Base-by-base conservation (phyloP, 53 echinoderm and acorn worm genomes). In the Astropecten irregularis region DNA sequence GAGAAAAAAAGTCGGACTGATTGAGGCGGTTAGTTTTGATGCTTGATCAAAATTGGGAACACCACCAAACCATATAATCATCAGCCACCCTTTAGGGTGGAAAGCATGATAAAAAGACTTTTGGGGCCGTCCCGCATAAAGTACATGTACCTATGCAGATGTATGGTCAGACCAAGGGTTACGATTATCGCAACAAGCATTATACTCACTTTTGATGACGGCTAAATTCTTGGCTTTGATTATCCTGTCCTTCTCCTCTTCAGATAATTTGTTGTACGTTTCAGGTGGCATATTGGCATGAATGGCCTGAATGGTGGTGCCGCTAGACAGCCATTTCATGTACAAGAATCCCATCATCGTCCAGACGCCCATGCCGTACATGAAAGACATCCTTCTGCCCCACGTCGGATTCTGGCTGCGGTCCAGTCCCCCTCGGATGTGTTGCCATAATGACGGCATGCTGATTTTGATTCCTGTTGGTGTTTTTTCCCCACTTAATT, bases 331-430 rank as follows among this genome's bases (percentile, higher is more conserved):
- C 90, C 85, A 70, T 44, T 70, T 69, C 30, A 70, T 11, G n/a
- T 60, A 85, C 20, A 90, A n/a, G 10, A 77, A 20, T 3, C 90
- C 90, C 18, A 90, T 21, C 49, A 90, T 77, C 2, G 90, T 85
- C 90, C 90, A 90, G 4, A 79, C 52, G 14, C 90, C 85, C 33
- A 90, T 21, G 30, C 77, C 90, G 35, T 90, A 90, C 62, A 57
- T 36, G 4, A 85, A 18, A 0, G 90, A 85, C 56, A 70, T 77
- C 57, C 63, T 68, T 37, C 64, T 22, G 8, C 85, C 85, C 90
- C 90, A 81, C 31, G n/a, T 5, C 20, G 88, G 47, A 53, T 83
- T 85, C 25, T 52, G 85, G 66, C 81, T 79, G 18, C 61, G 77
- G 62, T 54, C 57, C n/a, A 58, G n/a, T 0, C 32, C 39, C 2